Evolutionary conservation across 1,140 invertebrate species (phyloP).

Genomic region (Drosophila lacteicornis): DNA sequence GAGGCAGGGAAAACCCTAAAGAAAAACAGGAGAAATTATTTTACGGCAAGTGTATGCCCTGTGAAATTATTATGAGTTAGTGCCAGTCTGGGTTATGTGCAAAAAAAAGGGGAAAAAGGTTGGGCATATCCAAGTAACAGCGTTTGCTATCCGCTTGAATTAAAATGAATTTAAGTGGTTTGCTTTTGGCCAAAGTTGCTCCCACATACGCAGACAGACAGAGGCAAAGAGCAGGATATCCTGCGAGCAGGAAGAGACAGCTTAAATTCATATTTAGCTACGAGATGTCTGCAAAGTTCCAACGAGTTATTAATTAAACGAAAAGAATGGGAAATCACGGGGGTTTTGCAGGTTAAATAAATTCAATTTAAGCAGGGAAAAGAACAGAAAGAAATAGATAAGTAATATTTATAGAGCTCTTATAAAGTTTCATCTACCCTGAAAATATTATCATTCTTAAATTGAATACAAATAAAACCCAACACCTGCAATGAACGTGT

Average conservation of each 20-base stretch:
- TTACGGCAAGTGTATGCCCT: slow-evolving; percentile 64
- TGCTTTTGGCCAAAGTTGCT: slow-evolving; percentile 35
- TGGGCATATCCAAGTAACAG: slow-evolving; percentile 14
- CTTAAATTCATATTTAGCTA: slow-evolving; percentile 73
- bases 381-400: not conserved
- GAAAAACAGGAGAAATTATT: slow-evolving; percentile 57
- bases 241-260: slow-evolving; percentile 26
- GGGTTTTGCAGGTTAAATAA: not conserved
- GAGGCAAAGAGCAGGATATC: slow-evolving; percentile 39
- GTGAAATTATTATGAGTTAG: slow-evolving; percentile 65
- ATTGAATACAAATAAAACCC: not conserved
- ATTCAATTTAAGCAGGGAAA: not conserved
- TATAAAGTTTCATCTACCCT: too few species aligned
- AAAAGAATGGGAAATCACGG: not conserved
- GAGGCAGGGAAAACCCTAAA: slow-evolving; percentile 13
- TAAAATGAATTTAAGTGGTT: slow-evolving; percentile 63
- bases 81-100: slow-evolving; percentile 19
- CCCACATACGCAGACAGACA: slow-evolving; percentile 42
- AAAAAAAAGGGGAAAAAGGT: not conserved
- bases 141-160: slow-evolving; percentile 36
- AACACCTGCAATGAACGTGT: not conserved
- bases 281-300: slow-evolving; percentile 51
- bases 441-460: not conserved
- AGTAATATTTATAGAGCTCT: not conserved
- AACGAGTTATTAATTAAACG: slow-evolving; percentile 39